Base-by-base conservation (phyloP, 2,888 invertebrate species). In the Scrobipalpa costella region DNA sequence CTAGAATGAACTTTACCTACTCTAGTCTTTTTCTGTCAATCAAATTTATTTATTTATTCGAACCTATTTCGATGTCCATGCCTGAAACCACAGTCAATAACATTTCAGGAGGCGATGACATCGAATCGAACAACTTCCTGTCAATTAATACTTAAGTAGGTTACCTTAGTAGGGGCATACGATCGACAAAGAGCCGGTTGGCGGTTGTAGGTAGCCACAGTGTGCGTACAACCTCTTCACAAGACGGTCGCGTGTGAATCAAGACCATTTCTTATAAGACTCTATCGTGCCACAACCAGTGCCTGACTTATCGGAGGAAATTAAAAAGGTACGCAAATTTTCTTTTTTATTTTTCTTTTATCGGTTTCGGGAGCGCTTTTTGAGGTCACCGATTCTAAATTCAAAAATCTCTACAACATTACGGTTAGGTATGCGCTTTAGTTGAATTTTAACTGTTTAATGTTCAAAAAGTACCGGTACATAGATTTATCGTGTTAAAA, bases 201-300 rank as follows among this genome's bases (percentile, higher is more conserved):
- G 33, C 60, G 60, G 47, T 49, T 13, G 21, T 21, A 49, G 9
- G 49, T 49, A n/a, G 27, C 47, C 47, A 27, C 60, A 60, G 60
- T 60, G 21, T 34, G 60, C 34, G 49, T 34, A 17, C 49, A 47
- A 49, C 11, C 60, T 34, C 34, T 33, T 3, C 5, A 1, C 0
- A 27, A 44, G 17, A 8, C 40, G 49, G 15, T 7, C 60, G 60
- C 60, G 49, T 34, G 60, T 60, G 60, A 11, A 11, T 33, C 15
- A 5, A n/a, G 8, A 34, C 33, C 33, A 34, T 55, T 55, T 55
- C 34, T 33, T 36, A 36, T 34, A 15, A n/a, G 17, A 13, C 15
- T 34, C 11, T 49, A 60, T 9, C 60, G 60, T 60, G 60, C 15
- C 60, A 60, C n/a, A 40, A 13, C 49, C 49, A 60, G 60, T 60